phyloP scores from a whole-genome alignment of 2,797 vertebrate genomes.

The Florisuga fusca region DNA sequence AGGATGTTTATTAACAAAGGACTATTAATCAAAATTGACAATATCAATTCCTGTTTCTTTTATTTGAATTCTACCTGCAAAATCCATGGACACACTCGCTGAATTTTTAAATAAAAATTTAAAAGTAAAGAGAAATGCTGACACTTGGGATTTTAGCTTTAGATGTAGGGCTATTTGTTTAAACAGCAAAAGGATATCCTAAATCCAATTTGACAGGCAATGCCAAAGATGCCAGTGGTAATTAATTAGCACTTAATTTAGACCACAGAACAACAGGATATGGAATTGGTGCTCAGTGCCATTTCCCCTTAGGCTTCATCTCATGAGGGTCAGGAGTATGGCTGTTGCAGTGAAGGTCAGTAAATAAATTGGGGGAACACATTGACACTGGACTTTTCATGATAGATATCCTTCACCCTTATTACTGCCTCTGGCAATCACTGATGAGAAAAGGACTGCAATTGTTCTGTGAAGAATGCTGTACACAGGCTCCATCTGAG shows the following conservation, averaged over 20 bases:
- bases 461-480: conserved; percentile 70
- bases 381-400: conserved; percentile 86
- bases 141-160: conserved; percentile 73
- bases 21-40: conserved; percentile 94
- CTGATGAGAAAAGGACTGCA: conserved; percentile 77
- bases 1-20: conserved; percentile 94
- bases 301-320: conserved; percentile 88
- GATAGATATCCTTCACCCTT: conserved; percentile 85
- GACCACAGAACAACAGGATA: conserved; percentile 91
- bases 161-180: conserved; percentile 72
- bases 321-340: conserved; percentile 91
- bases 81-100: conserved; percentile 40
- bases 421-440: conserved; percentile 82
- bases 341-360: conserved; percentile 86
- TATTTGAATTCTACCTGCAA: conserved; percentile 84
- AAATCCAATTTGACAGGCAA: conserved; percentile 95
- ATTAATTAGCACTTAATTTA: conserved; percentile 99
- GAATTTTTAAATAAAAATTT: conserved; percentile 63
- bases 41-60: conserved; percentile 84
- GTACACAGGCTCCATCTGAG: conserved; percentile 49
- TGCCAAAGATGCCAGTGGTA: conserved; percentile 96
- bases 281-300: conserved; percentile 88
- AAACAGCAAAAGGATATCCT: conserved; percentile 84
- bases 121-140: conserved; percentile 50
- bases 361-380: conserved; percentile 88